phyloP scores from a whole-genome alignment of 2,797 vertebrate species.

The Cygnus olor region DNA sequence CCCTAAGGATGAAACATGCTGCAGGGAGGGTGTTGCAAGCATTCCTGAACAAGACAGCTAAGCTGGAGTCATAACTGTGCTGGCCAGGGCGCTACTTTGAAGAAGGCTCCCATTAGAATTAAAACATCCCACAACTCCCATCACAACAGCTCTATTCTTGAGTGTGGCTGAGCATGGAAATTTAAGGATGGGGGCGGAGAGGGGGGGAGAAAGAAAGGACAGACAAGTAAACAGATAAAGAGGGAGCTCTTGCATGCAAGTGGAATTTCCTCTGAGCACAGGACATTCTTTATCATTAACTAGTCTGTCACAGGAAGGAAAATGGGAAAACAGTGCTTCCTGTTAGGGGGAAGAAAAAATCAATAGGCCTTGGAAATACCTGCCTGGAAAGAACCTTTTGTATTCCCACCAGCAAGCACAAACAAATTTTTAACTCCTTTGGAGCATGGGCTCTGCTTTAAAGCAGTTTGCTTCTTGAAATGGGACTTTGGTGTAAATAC shows the following conservation, averaged over 20 bases:
- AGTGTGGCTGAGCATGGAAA: conserved; percentile 23
- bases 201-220: background rate
- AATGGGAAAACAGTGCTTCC: conserved; percentile 75
- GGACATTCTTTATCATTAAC: conserved; percentile 78
- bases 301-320: conserved; percentile 76
- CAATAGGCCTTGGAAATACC: conserved; percentile 65
- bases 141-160: conserved; percentile 63
- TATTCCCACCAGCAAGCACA: background rate
- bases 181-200: background rate
- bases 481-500: background rate
- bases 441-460: conserved; percentile 11
- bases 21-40: conserved; percentile 76
- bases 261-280: conserved; percentile 76
- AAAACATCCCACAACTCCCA: conserved; percentile 57
- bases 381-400: conserved; percentile 47
- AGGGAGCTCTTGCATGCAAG: conserved; percentile 70
- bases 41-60: conserved; percentile 78
- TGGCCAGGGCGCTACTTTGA: conserved; percentile 65
- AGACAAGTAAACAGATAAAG: conserved; percentile 66
- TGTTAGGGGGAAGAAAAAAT: conserved; percentile 60
- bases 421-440: conserved; percentile 42
- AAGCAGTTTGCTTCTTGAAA: background rate
- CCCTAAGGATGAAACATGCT: conserved; percentile 76
- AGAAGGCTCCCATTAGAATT: conserved; percentile 70
- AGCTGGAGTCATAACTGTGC: conserved; percentile 70